Evolutionary conservation across 2,797 vertebrate species (phyloP).

Genomic region (Acomys russatus): DNA sequence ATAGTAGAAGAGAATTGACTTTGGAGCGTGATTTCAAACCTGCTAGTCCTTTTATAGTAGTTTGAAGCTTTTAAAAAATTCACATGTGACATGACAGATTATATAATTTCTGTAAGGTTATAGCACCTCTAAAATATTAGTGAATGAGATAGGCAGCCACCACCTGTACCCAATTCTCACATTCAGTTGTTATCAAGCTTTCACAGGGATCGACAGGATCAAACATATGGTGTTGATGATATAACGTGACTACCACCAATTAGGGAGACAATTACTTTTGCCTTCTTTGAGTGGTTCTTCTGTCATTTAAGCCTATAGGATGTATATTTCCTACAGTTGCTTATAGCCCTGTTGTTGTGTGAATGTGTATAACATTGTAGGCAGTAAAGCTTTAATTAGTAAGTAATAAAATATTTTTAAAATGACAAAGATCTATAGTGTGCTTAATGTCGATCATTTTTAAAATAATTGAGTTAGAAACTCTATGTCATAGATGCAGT

Average conservation of each 20-base stretch:
- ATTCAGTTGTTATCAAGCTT: not conserved
- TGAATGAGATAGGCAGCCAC: not conserved
- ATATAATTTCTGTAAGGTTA: constrained; percentile 23
- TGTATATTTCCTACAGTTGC: not conserved
- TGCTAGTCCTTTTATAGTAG: not conserved
- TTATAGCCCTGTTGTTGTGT: not conserved
- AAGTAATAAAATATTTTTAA: not conserved
- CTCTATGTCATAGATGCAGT: not conserved
- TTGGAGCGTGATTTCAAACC: not conserved
- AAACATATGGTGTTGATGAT: not conserved
- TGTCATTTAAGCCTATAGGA: not conserved
- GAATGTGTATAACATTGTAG: not conserved
- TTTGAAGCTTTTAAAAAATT: constrained; percentile 24
- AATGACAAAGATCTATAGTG: not conserved
- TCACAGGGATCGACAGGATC: not conserved
- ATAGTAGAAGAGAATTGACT: not conserved
- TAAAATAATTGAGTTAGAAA: not conserved
- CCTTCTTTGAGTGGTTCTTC: not conserved
- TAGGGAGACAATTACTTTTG: constrained; percentile 10
- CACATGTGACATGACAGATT: not conserved
- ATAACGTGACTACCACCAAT: not conserved
- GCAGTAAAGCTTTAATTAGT: not conserved
- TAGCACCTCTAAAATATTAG: not conserved
- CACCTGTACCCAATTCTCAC: not conserved
- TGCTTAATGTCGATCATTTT: not conserved